Evolutionary conservation across 1,140 invertebrate species (phyloP).

Genomic region (Lucilia sericata): DNA sequence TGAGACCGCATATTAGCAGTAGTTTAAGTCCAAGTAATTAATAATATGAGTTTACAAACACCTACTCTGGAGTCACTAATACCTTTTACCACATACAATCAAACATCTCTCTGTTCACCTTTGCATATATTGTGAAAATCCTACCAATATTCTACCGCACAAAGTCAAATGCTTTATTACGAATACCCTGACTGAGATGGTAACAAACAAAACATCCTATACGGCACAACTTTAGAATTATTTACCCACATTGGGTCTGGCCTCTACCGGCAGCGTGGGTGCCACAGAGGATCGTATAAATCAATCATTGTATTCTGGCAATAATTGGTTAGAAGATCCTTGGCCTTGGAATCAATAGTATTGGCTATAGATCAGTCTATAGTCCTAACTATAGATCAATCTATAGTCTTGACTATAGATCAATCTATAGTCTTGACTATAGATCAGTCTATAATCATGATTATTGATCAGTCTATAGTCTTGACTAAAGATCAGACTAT

Average conservation of each 20-base stretch:
- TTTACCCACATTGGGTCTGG: slow-evolving; percentile 9
- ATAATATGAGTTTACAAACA: background rate
- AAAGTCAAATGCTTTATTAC: slow-evolving; percentile 35
- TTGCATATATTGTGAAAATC: background rate
- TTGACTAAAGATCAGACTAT: too few relatives aligned
- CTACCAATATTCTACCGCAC: slow-evolving; percentile 15
- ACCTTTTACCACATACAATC: background rate
- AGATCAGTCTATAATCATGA: too few relatives aligned
- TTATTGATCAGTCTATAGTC: too few relatives aligned
- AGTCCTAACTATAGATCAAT: too few relatives aligned
- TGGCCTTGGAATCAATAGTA: too few relatives aligned
- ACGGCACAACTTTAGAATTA: background rate
- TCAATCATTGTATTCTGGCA: slow-evolving; percentile 6
- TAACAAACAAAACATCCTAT: background rate
- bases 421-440: too few relatives aligned
- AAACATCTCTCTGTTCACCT: background rate
- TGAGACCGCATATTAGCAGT: slow-evolving; percentile 8
- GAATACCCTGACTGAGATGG: background rate
- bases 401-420: too few relatives aligned
- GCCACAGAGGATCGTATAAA: background rate
- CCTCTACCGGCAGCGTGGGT: background rate
- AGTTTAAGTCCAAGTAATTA: background rate
- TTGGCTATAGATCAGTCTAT: too few relatives aligned
- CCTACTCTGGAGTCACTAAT: background rate
- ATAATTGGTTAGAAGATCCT: background rate